phyloP scores from a whole-genome alignment of 2,888 invertebrate species.

The Phengaris alcon region DNA sequence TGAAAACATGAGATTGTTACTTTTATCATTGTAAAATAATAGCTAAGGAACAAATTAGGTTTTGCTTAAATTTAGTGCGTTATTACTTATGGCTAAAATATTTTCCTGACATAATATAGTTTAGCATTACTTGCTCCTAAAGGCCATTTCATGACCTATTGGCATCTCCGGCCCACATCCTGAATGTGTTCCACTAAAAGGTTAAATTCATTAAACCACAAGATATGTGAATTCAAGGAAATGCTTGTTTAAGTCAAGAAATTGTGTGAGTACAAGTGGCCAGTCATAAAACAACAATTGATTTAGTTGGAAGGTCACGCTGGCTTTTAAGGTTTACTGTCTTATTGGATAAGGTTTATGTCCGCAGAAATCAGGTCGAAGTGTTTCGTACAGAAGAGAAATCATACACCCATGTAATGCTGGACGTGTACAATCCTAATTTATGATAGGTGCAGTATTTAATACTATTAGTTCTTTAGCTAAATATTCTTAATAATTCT shows the following conservation, averaged over 20 bases:
- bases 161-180: not conserved
- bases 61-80: not conserved
- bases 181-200: slow-evolving; percentile 19
- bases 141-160: not conserved
- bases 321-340: slow-evolving; percentile 8
- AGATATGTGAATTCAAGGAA: slow-evolving; percentile 18
- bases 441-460: not conserved
- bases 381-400: slow-evolving; percentile 7
- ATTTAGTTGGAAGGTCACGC: not conserved
- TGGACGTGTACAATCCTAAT: not conserved
- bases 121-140: not conserved
- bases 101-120: not conserved
- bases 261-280: slow-evolving; percentile 7
- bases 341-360: slow-evolving; percentile 6
- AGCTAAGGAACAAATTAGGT: too few species aligned
- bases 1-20: not conserved
- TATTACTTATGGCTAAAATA: not conserved
- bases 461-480: not conserved
- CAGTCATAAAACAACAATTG: slow-evolving; percentile 4
- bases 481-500: not conserved
- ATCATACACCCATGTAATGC: not conserved
- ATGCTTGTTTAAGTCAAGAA: slow-evolving; percentile 1
- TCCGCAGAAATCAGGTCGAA: not conserved
- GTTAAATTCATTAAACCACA: slow-evolving; percentile 17
- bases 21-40: too few species aligned